These are phyloP conservation scores for Drosophila ironensis DNA, from an alignment of 1,140 invertebrate genomes.

Conservation along the genomic window DNA sequence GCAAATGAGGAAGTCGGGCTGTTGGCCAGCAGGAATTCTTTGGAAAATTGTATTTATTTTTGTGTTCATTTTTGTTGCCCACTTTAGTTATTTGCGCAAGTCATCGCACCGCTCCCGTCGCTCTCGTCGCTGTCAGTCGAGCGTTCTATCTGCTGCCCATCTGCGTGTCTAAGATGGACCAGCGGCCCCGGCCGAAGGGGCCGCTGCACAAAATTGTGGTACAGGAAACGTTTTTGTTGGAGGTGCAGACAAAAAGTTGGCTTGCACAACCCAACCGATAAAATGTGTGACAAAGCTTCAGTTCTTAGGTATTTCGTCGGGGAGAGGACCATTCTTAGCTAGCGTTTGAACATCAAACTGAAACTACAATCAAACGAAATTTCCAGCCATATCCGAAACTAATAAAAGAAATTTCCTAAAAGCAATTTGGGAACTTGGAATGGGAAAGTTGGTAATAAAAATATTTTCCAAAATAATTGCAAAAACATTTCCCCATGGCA, in stretches of 20 bases:
- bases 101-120: conserved; percentile 30
- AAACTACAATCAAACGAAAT: conserved; percentile 12
- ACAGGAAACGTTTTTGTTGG: conserved; percentile 57
- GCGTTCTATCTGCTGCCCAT: conserved; percentile 49
- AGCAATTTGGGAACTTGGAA: conserved; percentile 4
- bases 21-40: conserved; percentile 39
- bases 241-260: conserved; percentile 54
- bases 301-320: not conserved
- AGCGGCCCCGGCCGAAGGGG: conserved; percentile 1
- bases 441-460: conserved; percentile 43
- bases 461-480: conserved; percentile 35
- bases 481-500: conserved; percentile 25
- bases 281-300: conserved; percentile 67
- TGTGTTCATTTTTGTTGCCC: conserved; percentile 28
- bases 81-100: conserved; percentile 46
- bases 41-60: conserved; percentile 61
- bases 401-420: conserved; percentile 14
- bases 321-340: not conserved
- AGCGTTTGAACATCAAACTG: not conserved
- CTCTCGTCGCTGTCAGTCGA: conserved; percentile 33
- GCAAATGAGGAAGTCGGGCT: conserved; percentile 67
- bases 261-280: conserved; percentile 35
- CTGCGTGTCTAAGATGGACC: conserved; percentile 32
- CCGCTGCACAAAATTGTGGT: conserved; percentile 60
- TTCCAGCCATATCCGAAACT: conserved; percentile 16